phyloP scores from a whole-genome alignment of 2,113 vertebrate species.

The Menura novaehollandiae region DNA sequence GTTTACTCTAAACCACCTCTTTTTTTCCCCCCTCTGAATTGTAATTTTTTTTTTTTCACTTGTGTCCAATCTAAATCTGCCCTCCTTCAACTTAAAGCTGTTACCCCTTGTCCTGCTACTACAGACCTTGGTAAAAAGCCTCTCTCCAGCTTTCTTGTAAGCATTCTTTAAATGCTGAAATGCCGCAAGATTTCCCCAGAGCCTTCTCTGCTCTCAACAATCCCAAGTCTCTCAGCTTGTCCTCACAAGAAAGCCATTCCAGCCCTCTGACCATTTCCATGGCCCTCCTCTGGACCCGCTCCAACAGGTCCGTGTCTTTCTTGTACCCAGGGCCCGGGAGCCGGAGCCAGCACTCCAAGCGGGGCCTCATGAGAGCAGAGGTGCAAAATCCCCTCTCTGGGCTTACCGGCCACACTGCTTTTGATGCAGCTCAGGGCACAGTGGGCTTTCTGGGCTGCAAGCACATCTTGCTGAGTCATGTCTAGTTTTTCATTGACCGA shows the following conservation, averaged over 20 bases:
- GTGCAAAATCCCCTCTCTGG: neutral
- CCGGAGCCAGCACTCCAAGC: fast-evolving
- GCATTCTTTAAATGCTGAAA: neutral
- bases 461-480: fast-evolving
- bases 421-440: neutral
- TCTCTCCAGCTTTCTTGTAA: neutral
- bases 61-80: neutral
- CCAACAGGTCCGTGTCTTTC: neutral
- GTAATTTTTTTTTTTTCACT: neutral
- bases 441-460: neutral
- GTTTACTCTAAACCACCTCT: neutral
- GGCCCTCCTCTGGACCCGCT: neutral
- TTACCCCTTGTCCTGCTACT: neutral
- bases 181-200: neutral
- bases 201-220: neutral
- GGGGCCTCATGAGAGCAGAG: neutral
- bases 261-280: neutral
- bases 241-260: neutral
- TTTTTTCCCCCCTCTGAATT: neutral
- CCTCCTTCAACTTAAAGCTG: neutral
- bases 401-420: neutral
- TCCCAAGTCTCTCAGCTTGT: neutral
- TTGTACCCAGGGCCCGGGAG: neutral
- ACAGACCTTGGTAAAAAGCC: neutral
- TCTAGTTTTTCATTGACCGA: neutral